phyloP scores from a whole-genome alignment of 2,888 invertebrate species.

The Pomacea canaliculata region DNA sequence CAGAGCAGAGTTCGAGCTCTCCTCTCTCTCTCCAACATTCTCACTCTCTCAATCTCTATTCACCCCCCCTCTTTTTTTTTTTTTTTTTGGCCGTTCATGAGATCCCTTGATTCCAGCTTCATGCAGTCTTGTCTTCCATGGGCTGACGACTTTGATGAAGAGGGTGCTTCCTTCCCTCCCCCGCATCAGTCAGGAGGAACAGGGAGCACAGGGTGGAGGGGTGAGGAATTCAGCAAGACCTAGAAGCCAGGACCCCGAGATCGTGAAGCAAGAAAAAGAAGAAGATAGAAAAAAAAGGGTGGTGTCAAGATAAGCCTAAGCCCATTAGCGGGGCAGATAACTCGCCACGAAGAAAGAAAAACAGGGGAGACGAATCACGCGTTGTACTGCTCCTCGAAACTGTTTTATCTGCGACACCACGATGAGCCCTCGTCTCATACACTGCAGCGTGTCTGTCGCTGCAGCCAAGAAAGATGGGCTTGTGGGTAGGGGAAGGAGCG shows the following conservation, averaged over 20 bases:
- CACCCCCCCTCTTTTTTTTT: background rate
- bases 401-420: no score
- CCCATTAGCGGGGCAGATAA: constrained; percentile 1
- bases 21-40: background rate
- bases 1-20: background rate
- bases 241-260: no score
- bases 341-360: background rate
- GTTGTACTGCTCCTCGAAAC: no score
- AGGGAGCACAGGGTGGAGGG: no score
- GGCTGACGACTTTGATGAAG: background rate
- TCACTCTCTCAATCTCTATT: background rate
- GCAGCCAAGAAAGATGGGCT: no score
- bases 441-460: no score
- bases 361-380: no score
- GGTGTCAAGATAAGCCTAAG: constrained; percentile 6
- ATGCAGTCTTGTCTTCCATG: background rate
- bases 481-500: no score
- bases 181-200: no score
- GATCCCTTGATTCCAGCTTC: background rate
- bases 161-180: background rate
- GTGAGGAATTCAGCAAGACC: no score
- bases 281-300: background rate
- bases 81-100: background rate
- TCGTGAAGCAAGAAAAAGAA: background rate
- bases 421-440: no score